Evolutionary conservation across 2,113 vertebrate genomes (phyloP), one percentile per base, ranked within the genome.

Genomic region (Cyanocitta stelleri): DNA sequence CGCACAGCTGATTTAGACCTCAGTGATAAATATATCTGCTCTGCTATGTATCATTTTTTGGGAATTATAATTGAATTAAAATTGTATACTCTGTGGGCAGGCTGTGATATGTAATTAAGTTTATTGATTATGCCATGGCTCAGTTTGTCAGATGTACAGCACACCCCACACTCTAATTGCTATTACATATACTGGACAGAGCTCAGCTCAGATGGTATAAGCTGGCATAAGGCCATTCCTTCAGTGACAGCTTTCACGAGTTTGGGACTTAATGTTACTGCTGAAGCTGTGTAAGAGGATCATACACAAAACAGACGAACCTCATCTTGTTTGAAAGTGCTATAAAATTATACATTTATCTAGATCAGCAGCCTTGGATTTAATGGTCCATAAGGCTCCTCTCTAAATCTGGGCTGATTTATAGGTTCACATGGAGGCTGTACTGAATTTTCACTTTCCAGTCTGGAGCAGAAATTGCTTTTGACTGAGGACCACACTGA

Each of bases 31-130:
- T 97, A 87, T 80, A 93, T 87, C 83, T 89, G 32, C 62, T 78
- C 69, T 82, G 69, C 71, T 96, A 55, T 68, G 62, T 88, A 93
- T 91, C 81, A 74, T 96, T 97, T 96, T 95, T 89, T 1, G 33
- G 46, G 85, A 93, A 48, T 91, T 96, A 86, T 96, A 97, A 97
- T 96, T 96, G 93, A 97, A 97, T 97, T 97, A 97, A 94, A 96
- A 96, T 82, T 95, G 85, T 93, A 82, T 96, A 88, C 75, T 97
- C 80, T 2, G 76, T 96, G 94, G 89, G 89, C 92, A 97, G 87
- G 81, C 93, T 94, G 91, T 95, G 90, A 97, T 96, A 97, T 86
- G 81, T 96, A 96, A 97, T 97, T 97, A 97, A 96, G 94, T 91
- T 96, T 97, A 97, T 96, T 93, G 96, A 96, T 97, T 96, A 90